Percentiles rank a stretch among this genome's conserved stretches.
These are phyloP conservation scores for Clarias platycephalus DNA, from an alignment of 2,797 vertebrate species.

Conservation along the genomic window DNA sequence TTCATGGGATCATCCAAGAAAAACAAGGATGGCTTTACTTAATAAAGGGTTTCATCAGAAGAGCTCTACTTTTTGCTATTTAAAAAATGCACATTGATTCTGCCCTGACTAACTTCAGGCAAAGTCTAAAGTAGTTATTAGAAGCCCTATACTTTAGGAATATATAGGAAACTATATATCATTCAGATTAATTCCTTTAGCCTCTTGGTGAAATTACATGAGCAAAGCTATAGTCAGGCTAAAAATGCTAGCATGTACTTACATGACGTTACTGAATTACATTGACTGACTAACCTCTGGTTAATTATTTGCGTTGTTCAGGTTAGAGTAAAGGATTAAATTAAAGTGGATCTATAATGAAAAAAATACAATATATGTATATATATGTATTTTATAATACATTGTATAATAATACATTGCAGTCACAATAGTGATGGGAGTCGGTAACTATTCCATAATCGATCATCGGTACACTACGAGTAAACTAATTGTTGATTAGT, in stretches of 20 bases:
- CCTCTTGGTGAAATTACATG: slow-evolving; percentile 39
- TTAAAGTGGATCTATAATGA: background rate
- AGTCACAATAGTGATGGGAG: no score
- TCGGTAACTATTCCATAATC: no score
- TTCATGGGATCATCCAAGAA: background rate
- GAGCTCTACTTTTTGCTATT: slow-evolving; percentile 6
- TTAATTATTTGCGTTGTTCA: slow-evolving; percentile 19
- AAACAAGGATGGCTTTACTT: no score
- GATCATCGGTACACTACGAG: no score
- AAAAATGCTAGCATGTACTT: slow-evolving; percentile 40
- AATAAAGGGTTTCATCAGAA: slow-evolving; percentile 15
- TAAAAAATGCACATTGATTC: background rate
- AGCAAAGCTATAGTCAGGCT: slow-evolving; percentile 23
- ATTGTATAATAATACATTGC: no score
- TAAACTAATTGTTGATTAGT: no score
- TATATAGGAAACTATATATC: slow-evolving; percentile 16
- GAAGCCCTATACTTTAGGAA: background rate
- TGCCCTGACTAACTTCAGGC: slow-evolving; percentile 5
- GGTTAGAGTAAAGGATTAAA: slow-evolving; percentile 17
- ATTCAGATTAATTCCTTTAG: slow-evolving; percentile 38
- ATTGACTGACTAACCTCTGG: slow-evolving; percentile 10
- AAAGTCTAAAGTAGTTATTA: slow-evolving; percentile 1
- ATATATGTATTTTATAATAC: no score
- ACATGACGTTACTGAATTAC: slow-evolving; percentile 13
- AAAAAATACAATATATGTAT: no score